A percentile compares a stretch with the other conserved stretches of the same genome.
phyloP scores from a whole-genome alignment of 2,888 invertebrate genomes.

The Macrophya alboannulata region DNA sequence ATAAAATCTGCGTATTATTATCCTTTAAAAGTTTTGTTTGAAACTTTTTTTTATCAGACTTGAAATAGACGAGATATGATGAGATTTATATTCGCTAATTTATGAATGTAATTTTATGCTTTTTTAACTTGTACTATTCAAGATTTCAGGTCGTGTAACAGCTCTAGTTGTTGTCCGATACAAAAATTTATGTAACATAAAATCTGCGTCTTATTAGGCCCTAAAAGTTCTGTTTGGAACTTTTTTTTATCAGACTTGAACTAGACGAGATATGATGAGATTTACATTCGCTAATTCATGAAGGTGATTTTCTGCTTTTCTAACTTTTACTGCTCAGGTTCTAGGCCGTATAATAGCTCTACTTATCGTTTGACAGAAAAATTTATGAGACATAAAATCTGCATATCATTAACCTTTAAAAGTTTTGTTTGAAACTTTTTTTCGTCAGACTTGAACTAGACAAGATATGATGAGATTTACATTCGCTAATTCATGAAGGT shows the following conservation, averaged over 20 bases:
- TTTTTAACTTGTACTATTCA: no score
- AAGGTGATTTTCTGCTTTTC: no score
- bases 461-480: not conserved
- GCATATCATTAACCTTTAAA: not conserved
- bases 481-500: not conserved
- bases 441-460: not conserved
- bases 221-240: not conserved
- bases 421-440: not conserved
- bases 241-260: not conserved
- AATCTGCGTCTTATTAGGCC: not conserved
- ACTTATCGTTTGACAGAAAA: not conserved
- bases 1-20: not conserved
- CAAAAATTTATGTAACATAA: not conserved
- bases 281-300: not conserved
- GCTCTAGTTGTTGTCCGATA: not conserved
- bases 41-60: not conserved
- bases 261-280: not conserved
- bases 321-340: not conserved
- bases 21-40: not conserved
- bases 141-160: not conserved
- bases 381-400: not conserved
- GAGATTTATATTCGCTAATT: not conserved
- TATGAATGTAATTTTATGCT: no score
- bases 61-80: not conserved
- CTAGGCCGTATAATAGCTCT: not conserved